Evolutionary conservation across 2,888 invertebrate genomes (phyloP).

Genomic region (Pyralis farinalis): DNA sequence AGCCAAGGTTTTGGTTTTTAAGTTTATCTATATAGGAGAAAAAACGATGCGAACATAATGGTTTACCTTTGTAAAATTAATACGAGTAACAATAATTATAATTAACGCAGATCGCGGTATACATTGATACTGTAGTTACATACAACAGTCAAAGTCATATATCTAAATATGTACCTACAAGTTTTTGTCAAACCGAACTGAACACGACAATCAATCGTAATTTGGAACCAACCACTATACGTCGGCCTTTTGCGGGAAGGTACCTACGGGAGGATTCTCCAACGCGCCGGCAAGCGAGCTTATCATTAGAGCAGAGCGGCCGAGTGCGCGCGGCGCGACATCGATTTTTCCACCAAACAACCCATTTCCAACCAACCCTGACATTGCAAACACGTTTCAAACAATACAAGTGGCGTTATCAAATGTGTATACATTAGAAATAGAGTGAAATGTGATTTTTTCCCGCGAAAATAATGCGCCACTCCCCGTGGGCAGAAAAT

Average conservation of each 20-base stretch:
- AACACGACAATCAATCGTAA: slow-evolving; percentile 10
- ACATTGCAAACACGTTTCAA: slow-evolving; percentile 63
- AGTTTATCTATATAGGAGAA: too few species aligned
- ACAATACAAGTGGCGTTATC: slow-evolving; percentile 36
- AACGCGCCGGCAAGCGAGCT: slow-evolving; percentile 34
- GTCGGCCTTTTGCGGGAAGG: slow-evolving; percentile 23
- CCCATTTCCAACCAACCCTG: slow-evolving; percentile 60
- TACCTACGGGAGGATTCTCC: slow-evolving; percentile 20
- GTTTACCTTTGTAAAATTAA: too few species aligned
- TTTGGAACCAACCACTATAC: slow-evolving; percentile 10
- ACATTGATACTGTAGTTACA: too few species aligned
- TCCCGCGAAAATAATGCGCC: slow-evolving; percentile 53
- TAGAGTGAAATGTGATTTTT: slow-evolving; percentile 52
- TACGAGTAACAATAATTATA: too few species aligned
- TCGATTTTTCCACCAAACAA: slow-evolving; percentile 74
- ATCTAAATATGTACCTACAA: not conserved
- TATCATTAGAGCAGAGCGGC: slow-evolving; percentile 55
- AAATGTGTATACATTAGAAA: slow-evolving; percentile 22
- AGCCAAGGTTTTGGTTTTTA: too few species aligned
- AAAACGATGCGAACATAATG: too few species aligned
- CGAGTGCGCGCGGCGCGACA: slow-evolving; percentile 68
- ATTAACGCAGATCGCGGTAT: too few species aligned
- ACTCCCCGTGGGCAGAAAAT: slow-evolving; percentile 39
- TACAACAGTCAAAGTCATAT: too few species aligned
- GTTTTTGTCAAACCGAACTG: slow-evolving; percentile 3